A percentile compares a stretch with the other conserved stretches of the same genome.
phyloP scores from a whole-genome alignment of 2,888 invertebrate species.

The Cremastobaeus sp. region DNA sequence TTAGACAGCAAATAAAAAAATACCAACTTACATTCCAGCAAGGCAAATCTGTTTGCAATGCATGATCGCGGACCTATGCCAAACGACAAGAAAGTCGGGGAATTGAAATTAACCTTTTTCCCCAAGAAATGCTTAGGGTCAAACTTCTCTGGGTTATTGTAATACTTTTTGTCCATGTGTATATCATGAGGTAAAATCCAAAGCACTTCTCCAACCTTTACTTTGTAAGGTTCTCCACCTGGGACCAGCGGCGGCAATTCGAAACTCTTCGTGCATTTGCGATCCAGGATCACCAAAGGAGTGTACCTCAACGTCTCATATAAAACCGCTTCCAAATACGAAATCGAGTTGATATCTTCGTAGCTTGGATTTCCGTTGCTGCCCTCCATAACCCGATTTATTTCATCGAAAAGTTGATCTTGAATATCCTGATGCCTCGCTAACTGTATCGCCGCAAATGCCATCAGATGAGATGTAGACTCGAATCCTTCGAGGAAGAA shows the following conservation, averaged over 20 bases:
- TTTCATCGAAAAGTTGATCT: constrained; percentile 73
- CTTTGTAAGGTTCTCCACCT: constrained; percentile 59
- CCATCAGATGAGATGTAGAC: constrained; percentile 64
- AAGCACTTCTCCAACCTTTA: constrained; percentile 71
- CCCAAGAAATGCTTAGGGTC: constrained; percentile 69
- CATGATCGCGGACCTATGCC: constrained; percentile 75
- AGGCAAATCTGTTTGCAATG: constrained; percentile 70
- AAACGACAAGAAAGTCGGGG: constrained; percentile 65
- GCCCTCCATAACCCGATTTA: constrained; percentile 65
- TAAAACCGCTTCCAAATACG: constrained; percentile 80
- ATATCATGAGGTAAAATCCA: constrained; percentile 71
- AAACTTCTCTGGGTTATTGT: constrained; percentile 74
- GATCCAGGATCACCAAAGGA: too few species aligned
- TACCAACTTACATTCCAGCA: constrained; percentile 64
- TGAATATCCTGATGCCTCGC: constrained; percentile 77
- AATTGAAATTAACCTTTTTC: constrained; percentile 9
- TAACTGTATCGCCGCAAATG: constrained; percentile 65
- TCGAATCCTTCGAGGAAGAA: constrained; percentile 72
- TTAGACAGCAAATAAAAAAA: constrained; percentile 24
- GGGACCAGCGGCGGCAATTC: constrained; percentile 75
- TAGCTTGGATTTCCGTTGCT: constrained; percentile 74
- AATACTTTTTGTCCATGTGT: constrained; percentile 74
- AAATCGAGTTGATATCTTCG: constrained; percentile 78
- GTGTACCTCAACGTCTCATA: constrained; percentile 69
- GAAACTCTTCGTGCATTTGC: constrained; percentile 79